Percentiles rank a stretch among this genome's conserved stretches.
phyloP scores from a whole-genome alignment of 2,113 vertebrate species.

The Macquaria ambigua region DNA sequence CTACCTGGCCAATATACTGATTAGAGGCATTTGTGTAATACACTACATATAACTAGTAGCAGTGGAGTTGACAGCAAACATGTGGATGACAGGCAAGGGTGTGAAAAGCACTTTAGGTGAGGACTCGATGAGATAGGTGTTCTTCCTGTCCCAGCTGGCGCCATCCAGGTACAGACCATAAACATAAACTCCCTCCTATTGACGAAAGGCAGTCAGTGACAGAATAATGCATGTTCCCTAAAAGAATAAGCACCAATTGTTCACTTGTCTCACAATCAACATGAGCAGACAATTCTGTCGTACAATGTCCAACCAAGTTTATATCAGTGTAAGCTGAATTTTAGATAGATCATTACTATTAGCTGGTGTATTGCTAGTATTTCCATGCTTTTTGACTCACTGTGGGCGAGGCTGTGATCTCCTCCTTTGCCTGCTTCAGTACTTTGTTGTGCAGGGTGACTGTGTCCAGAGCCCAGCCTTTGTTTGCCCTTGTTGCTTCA shows the following conservation, averaged over 20 bases:
- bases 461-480: constrained; percentile 87
- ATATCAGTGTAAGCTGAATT: background rate
- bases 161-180: constrained; percentile 91
- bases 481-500: constrained; percentile 89
- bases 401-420: constrained; percentile 85
- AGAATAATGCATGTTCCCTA: background rate
- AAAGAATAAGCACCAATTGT: constrained; percentile 4
- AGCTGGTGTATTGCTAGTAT: background rate
- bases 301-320: background rate
- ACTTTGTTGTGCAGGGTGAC: constrained; percentile 89
- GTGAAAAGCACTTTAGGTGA: constrained; percentile 91
- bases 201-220: constrained; percentile 3
- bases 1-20: background rate
- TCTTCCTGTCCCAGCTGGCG: constrained; percentile 91
- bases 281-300: background rate
- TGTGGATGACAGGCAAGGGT: constrained; percentile 89
- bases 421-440: constrained; percentile 89
- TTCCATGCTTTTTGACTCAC: constrained; percentile 56
- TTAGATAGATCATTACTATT: background rate
- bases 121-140: constrained; percentile 85
- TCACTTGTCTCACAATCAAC: background rate
- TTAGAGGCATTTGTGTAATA: background rate
- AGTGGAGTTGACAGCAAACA: constrained; percentile 88
- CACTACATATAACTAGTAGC: constrained; percentile 8
- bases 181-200: constrained; percentile 88